Evolutionary conservation across 1,140 invertebrate genomes (phyloP), one percentile per base, ranked within the genome.

Genomic region (Pogonus chalceus): DNA sequence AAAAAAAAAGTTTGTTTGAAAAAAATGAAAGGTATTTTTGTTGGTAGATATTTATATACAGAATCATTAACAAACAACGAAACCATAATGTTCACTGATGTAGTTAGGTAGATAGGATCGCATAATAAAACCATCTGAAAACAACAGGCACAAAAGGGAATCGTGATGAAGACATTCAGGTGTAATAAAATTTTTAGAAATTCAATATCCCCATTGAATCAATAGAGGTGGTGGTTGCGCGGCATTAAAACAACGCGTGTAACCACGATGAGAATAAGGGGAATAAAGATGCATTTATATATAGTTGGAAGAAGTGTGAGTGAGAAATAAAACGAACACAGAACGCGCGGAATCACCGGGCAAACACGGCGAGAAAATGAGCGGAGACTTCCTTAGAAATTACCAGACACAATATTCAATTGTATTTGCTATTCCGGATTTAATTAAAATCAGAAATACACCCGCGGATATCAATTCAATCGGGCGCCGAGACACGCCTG

Each of bases 371-470:
- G 18, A 18, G 37, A 43, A 18, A 43, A 43, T 18, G 37, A 18
- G 9, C 3, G 9, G 18, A 43, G 37, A 12, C 18, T 18, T 43
- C 9, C 18, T 43, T 43, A 43, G 37, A 43, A 43, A 43, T 9
- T 43, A 43, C 37, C 37, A 43, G 37, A 43, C 37, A 43, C 37
- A 43, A 43, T 43, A 43, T 43, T 43, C 37, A 43, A 43, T 43
- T 43, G 37, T 43, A 43, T 43, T 43, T 43, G 37, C 37, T 43
- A 43, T 43, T 43, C 37, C 37, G 37, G 18, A 9, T 43, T 43
- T 43, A 43, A 43, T 43, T 43, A 43, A 43, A 43, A 43, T 43
- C 37, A 43, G 37, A 43, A 43, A 43, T 43, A 43, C 37, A 43
- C 37, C 9, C 9, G 9, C 37, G 37, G 37, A 18, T 43, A 43